These are phyloP conservation scores for Hystrix cristata DNA, from an alignment of 2,113 vertebrate genomes.

Conservation along the genomic window DNA sequence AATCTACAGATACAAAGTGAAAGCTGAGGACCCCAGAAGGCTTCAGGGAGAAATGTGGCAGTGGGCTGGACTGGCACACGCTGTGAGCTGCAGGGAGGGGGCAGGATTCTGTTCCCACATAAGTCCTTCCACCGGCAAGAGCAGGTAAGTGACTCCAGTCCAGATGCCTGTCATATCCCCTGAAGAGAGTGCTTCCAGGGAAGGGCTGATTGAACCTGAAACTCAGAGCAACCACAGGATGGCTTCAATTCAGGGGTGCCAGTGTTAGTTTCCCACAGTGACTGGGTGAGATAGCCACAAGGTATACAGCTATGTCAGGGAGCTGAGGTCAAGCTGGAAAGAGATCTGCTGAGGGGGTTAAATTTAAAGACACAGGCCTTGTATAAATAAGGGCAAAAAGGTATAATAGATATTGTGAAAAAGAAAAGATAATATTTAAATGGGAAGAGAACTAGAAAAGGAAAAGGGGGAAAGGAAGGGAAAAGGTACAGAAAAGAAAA, in stretches of 20 bases:
- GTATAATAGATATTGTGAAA: too few species aligned
- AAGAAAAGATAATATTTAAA: too few species aligned
- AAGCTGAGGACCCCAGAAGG: neutral
- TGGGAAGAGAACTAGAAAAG: too few species aligned
- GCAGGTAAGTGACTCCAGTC: neutral
- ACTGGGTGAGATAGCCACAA: neutral
- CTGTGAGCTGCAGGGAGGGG: neutral
- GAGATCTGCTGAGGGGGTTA: neutral
- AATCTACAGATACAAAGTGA: neutral
- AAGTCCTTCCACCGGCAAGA: neutral
- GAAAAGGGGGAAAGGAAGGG: too few species aligned
- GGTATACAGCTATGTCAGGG: neutral
- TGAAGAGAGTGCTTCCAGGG: neutral
- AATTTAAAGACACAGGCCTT: neutral
- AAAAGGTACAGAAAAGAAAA: too few species aligned
- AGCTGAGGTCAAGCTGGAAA: neutral
- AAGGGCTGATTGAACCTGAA: neutral
- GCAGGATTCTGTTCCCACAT: neutral
- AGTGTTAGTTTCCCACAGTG: neutral
- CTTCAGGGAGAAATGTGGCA: neutral
- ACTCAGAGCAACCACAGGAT: neutral
- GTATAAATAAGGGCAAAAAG: too few species aligned
- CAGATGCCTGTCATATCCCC: neutral
- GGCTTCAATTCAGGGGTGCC: neutral
- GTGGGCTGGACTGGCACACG: neutral